Percentiles rank a stretch among this genome's conserved stretches.
phyloP scores from a whole-genome alignment of 2,113 vertebrate species.

The Cheirogaleus medius region DNA sequence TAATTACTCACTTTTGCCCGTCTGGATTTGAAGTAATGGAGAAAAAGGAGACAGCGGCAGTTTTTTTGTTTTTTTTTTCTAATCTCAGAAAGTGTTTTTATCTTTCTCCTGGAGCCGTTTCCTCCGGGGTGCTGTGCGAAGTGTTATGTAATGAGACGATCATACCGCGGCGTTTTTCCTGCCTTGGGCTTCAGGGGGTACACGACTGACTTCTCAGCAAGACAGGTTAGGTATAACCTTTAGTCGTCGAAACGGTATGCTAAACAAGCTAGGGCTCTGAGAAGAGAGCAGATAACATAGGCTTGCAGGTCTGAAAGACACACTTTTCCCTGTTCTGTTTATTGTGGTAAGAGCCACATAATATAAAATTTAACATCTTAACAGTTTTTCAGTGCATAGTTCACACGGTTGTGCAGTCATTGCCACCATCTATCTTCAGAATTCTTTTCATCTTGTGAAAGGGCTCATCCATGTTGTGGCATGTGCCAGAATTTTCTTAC shows the following conservation, averaged over 20 bases:
- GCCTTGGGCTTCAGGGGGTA: background rate
- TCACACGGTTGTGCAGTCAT: fast-evolving
- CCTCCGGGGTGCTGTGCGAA: background rate
- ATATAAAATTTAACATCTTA: no score
- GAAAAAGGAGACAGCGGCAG: background rate
- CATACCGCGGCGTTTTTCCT: background rate
- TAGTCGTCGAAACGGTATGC: background rate
- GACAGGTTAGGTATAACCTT: background rate
- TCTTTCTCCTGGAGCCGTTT: background rate
- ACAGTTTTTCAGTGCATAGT: fast-evolving
- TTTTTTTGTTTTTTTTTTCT: background rate
- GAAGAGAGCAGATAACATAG: background rate
- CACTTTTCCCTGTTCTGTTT: no score
- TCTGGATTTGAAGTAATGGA: constrained; percentile 36
- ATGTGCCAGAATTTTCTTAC: background rate
- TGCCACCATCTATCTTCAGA: no score
- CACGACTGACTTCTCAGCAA: background rate
- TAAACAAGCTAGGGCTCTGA: background rate
- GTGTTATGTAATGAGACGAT: constrained; percentile 22
- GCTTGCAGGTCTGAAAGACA: background rate
- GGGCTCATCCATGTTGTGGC: background rate
- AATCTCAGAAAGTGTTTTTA: constrained; percentile 56
- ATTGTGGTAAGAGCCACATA: background rate
- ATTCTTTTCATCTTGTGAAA: background rate
- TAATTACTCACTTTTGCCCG: background rate